Evolutionary conservation across 2,113 vertebrate species (phyloP).

Genomic region (Apistogramma diplotaenia): DNA sequence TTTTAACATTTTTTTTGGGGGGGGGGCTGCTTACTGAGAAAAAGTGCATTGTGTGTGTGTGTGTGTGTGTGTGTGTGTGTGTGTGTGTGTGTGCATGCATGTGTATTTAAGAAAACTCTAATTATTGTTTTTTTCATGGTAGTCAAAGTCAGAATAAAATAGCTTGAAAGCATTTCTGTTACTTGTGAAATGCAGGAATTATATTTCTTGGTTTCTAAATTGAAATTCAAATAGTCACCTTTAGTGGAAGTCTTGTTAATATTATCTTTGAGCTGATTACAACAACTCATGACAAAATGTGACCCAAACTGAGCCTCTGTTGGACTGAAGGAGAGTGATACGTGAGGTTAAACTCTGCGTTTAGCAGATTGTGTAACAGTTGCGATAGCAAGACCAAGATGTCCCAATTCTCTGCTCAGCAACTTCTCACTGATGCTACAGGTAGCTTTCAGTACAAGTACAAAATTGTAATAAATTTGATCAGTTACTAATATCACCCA

Average conservation of each 20-base stretch:
- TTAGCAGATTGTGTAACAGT: slow-evolving; percentile 35
- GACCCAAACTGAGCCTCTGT: slow-evolving; percentile 3
- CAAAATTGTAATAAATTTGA: background rate
- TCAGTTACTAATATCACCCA: background rate
- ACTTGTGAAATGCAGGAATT: background rate
- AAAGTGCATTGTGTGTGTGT: too few relatives aligned
- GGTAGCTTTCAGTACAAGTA: background rate
- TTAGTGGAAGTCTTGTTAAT: background rate
- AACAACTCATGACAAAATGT: background rate
- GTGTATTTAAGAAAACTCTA: background rate
- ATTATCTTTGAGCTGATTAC: background rate
- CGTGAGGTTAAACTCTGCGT: slow-evolving; percentile 26
- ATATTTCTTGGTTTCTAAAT: background rate
- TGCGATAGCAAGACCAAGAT: slow-evolving; percentile 30
- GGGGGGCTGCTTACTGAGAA: background rate
- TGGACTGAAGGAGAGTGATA: background rate
- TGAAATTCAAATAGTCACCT: background rate
- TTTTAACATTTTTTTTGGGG: background rate
- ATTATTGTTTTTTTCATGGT: background rate
- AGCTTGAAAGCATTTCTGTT: background rate
- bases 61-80: too few relatives aligned
- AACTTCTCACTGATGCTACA: slow-evolving; percentile 3
- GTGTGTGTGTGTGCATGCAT: background rate
- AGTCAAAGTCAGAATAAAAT: background rate
- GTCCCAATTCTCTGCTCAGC: slow-evolving; percentile 35